Base-by-base conservation (phyloP, 2,113 vertebrate genomes). In the Saccopteryx bilineata region DNA sequence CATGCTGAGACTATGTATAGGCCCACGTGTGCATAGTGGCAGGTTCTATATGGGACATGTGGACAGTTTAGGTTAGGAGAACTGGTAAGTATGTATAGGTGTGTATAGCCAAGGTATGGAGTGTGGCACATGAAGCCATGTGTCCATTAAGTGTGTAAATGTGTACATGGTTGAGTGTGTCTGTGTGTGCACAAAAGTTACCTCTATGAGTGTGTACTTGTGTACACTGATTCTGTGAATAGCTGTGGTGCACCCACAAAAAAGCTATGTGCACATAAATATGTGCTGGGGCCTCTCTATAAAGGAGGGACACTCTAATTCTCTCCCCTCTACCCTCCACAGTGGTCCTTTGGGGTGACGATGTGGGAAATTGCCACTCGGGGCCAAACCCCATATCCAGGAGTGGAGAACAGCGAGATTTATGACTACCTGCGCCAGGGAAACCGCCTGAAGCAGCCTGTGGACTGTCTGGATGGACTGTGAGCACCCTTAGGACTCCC, bases 361-460 rank as follows among this genome's bases (percentile, higher is more conserved):
- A 99, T 99, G 99, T 99, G 99, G 99, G 99, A 99, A 97, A 99
- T 99, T 23, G 99, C 99, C 56, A 99, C 99, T 0, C 98, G 99
- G 18, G 99, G 99, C 46, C 99, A 99, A 97, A 99, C 99, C 3
- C 99, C 99, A 0, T 99, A 99, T 93, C 99, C 99, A 0, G 99
- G 99, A 0, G 99, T 99, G 65, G 99, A 99, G 93, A 99, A 99
- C 99, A 99, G 99, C 1, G 99, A 99, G 98, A 99, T 99, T 96
- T 99, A 99, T 0, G 99, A 99, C 97, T 99, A 99, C 93, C 97
- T 99, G 97, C 98, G 99, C 48, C 99, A 99, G 89, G 99, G 99
- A 5, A 99, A 99, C 96, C 99, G 99, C 46, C 99, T 99, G 76
- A 99, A 99, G 96, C 99, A 99, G 98, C 99, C 99, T 17, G 98